Evolutionary conservation across 2,797 vertebrate genomes (phyloP).

Genomic region (Morus bassanus): DNA sequence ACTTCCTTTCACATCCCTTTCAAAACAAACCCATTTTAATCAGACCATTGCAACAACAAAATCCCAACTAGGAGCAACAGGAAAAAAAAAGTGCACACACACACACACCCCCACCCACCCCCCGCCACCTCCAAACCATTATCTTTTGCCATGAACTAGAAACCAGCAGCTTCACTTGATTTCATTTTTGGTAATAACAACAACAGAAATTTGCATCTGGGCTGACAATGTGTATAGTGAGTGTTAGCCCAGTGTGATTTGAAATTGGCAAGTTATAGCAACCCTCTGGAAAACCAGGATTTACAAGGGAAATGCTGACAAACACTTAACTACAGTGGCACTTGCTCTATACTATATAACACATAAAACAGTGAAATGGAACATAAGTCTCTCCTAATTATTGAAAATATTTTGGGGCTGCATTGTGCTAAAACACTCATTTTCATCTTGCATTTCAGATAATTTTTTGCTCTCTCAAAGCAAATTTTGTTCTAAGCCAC

Average conservation of each 20-base stretch:
- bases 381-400: conserved; percentile 43
- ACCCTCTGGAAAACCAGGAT: conserved; percentile 52
- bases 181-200: conserved; percentile 67
- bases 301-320: conserved; percentile 61
- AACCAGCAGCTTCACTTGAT: conserved; percentile 59
- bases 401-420: conserved; percentile 54
- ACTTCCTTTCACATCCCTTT: not conserved
- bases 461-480: not conserved
- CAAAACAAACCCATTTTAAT: not conserved
- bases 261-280: conserved; percentile 47
- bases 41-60: not conserved
- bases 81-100: not conserved
- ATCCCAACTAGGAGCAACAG: not conserved
- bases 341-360: conserved; percentile 19
- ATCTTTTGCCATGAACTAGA: conserved; percentile 20
- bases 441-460: not conserved
- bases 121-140: not conserved
- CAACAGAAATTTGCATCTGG: conserved; percentile 63
- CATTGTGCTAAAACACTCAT: not conserved
- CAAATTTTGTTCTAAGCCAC: conserved; percentile 19
- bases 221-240: conserved; percentile 20
- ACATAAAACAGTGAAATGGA: conserved; percentile 36
- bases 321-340: conserved; percentile 35
- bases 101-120: no score
- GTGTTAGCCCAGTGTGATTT: conserved; percentile 50